Conservation (phyloP, 2,797 vertebrate species). For the Mionectes olivaceus region DNA sequence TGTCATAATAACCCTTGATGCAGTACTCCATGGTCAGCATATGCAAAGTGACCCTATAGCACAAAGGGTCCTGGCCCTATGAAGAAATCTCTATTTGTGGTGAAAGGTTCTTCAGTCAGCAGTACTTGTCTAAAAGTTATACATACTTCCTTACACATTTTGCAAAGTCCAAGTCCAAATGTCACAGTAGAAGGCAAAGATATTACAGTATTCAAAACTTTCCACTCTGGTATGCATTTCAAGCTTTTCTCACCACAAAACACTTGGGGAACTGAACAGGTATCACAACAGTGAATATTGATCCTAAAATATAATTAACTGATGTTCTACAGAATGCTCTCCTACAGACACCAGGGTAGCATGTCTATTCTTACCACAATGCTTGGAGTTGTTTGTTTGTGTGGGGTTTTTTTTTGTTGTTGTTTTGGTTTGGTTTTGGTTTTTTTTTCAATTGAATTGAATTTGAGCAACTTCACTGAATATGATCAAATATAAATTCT, state of each 20-base stretch:
- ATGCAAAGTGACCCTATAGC: not conserved
- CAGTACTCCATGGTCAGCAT: not conserved
- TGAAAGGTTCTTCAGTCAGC: not conserved
- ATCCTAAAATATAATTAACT: not conserved
- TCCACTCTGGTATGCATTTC: not conserved
- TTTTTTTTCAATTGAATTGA: not conserved
- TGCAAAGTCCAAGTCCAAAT: not conserved
- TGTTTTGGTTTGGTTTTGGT: too few species aligned
- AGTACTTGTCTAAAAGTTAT: not conserved
- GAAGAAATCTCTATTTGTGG: not conserved
- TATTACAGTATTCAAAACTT: not conserved
- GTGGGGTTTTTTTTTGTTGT: too few species aligned
- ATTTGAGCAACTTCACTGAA: not conserved
- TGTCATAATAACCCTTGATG: not conserved
- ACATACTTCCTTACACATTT: rapidly evolving
- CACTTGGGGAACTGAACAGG: not conserved
- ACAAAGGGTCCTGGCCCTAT: not conserved
- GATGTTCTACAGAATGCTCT: not conserved
- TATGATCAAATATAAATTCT: not conserved
- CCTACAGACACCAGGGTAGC: not conserved
- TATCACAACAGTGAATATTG: not conserved
- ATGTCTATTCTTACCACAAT: not conserved
- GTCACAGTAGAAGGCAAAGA: not conserved
- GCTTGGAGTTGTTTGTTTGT: not conserved
- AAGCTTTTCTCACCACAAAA: not conserved